phyloP scores from a whole-genome alignment of 2,113 vertebrate genomes.

The Myotis lucifugus region DNA sequence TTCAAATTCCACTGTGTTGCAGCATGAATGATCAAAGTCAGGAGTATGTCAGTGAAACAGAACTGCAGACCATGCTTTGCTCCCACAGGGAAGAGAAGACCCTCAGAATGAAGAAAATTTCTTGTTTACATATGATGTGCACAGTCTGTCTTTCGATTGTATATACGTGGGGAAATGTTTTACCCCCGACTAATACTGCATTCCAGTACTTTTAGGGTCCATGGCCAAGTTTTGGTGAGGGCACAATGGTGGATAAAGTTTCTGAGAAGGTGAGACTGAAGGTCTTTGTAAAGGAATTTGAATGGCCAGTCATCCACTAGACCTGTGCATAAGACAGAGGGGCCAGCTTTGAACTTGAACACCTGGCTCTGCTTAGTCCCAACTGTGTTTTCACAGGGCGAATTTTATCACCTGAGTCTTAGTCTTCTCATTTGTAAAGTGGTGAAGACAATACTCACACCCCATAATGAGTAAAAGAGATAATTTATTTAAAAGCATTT shows the following conservation, averaged over 20 bases:
- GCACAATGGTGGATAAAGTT: accelerated
- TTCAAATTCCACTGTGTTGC: neutral
- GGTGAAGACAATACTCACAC: neutral
- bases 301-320: neutral
- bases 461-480: neutral
- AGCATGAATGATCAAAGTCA: neutral
- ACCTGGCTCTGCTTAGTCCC: neutral
- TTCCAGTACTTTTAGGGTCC: neutral
- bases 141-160: neutral
- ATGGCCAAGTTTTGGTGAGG: neutral
- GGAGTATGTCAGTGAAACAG: neutral
- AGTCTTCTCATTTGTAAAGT: neutral
- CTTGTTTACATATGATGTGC: too few relatives aligned
- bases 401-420: neutral
- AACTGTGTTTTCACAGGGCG: neutral
- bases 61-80: neutral
- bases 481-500: neutral
- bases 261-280: neutral
- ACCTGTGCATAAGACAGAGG: neutral
- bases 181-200: neutral
- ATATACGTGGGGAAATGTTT: neutral
- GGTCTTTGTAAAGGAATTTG: neutral
- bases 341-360: neutral
- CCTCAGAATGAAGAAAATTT: neutral
- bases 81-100: neutral